A percentile compares a stretch with the other conserved stretches of the same genome.
These are phyloP conservation scores for Perognathus longimembris DNA, from an alignment of 2,113 vertebrate species.

Conservation along the genomic window DNA sequence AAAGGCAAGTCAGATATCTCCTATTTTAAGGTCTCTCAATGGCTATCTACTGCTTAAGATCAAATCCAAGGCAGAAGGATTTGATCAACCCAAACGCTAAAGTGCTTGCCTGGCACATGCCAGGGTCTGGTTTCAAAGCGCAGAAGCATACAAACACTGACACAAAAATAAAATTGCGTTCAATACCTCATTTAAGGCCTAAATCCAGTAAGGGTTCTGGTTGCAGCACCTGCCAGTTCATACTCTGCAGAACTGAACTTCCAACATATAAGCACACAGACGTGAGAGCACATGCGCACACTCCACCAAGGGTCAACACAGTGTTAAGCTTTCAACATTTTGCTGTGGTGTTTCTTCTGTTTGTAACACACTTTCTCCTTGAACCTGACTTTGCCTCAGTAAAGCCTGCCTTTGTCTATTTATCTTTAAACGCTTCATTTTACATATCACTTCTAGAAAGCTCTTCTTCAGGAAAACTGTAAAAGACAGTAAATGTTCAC, in stretches of 20 bases:
- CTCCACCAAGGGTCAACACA: no score
- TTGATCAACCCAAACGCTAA: no score
- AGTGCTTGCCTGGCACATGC: no score
- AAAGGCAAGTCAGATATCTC: not conserved
- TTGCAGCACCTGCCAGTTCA: not conserved
- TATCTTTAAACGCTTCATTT: not conserved
- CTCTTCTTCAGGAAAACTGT: not conserved
- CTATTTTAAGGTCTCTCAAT: not conserved
- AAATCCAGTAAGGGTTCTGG: not conserved
- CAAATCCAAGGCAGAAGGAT: not conserved
- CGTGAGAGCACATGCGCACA: no score
- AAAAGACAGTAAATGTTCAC: not conserved
- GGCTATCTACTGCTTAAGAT: not conserved
- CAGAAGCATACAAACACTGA: no score
- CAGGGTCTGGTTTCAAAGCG: no score
- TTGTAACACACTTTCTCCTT: not conserved
- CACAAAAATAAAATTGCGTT: no score
- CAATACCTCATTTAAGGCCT: not conserved
- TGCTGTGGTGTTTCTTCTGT: not conserved
- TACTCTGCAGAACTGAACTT: not conserved
- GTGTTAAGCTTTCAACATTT: not conserved
- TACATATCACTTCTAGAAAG: not conserved
- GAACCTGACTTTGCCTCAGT: not conserved
- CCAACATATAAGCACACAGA: no score
- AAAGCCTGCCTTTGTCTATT: no score